These are phyloP conservation scores for Henricia sp. DNA, from an alignment of 53 echinoderm and acorn worm species.

Conservation along the genomic window DNA sequence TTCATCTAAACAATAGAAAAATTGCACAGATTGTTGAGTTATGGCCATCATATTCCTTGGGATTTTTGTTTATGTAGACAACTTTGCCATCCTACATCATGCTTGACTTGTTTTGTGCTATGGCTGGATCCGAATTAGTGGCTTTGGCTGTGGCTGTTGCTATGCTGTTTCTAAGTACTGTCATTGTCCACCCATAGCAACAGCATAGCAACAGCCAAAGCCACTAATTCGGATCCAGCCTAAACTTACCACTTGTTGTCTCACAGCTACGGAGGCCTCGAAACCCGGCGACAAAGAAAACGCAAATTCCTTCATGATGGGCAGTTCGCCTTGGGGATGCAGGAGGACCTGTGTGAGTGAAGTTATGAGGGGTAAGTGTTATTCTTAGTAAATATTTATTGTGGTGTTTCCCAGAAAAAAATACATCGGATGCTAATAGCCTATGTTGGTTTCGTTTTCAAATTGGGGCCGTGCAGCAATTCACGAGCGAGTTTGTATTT, in stretches of 20 bases:
- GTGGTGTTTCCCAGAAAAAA: background rate
- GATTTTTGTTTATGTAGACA: background rate
- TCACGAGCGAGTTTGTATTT: too few species aligned
- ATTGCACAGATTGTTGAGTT: background rate
- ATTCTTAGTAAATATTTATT: background rate
- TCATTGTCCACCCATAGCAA: background rate
- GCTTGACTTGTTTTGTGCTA: background rate
- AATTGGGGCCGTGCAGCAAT: too few species aligned
- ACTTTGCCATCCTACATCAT: background rate
- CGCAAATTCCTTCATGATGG: conserved; percentile 66
- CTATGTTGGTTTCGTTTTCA: too few species aligned
- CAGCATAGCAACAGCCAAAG: background rate
- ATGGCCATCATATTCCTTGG: background rate
- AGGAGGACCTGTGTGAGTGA: conserved; percentile 38
- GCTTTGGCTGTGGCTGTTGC: background rate
- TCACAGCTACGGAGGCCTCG: conserved; percentile 58
- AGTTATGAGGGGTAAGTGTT: too few species aligned
- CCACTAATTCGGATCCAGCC: too few species aligned
- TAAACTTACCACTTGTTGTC: conserved; percentile 47
- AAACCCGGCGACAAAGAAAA: conserved; percentile 76
- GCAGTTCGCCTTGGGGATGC: conserved; percentile 64
- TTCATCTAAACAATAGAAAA: conserved; percentile 14
- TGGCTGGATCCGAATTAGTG: background rate
- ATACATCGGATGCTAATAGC: too few species aligned
- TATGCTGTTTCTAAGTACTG: background rate